Evolutionary conservation across 2,888 invertebrate species (phyloP), one percentile per base, ranked within the genome.

Genomic region (Eustalomyia histrio): DNA sequence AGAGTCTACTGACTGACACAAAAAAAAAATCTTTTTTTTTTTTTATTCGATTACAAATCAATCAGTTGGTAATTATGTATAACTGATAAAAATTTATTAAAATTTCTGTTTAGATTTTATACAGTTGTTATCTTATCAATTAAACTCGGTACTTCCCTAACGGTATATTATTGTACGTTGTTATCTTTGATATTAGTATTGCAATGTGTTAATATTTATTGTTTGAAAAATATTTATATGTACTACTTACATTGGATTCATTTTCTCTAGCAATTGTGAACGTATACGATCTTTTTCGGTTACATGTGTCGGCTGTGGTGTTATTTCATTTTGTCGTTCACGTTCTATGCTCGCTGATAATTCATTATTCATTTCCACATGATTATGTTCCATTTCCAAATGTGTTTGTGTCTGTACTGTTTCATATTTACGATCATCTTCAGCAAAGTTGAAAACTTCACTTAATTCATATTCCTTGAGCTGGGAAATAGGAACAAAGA

Each of bases 391-490:
- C 78, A 88, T 87, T 84, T 90, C 90, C 82, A 90, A 86, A 83
- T 90, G 90, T n/a, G 90, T 90, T 84, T 89, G 89, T 39, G 90
- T 90, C 83, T 88, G 88, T 14, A 95, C 91, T 55, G 95, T 94
- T 88, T 95, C 95, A 91, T 95, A 95, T 88, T 93, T 92, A 83
- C 93, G 92, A 86, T 96, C 95, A 90, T 96, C 96, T 90, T 95
- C 95, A 85, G 93, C 92, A 87, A 95, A 95, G 91, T 96, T 96
- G 91, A 96, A 96, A 83, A 95, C 95, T 91, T 96, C 96, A 84
- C 95, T 95, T 84, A 97, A 91, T 90, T 96, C 96, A 92, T 97
- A 97, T 91, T 97, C 96, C 87, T 95, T 95, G 83, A 96, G 92
- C 96, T 97, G 92, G 53, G 60, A 53, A 61, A 69, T 7, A 39